Conservation (phyloP, 2,888 invertebrate genomes). For the Encarsia formosa region DNA sequence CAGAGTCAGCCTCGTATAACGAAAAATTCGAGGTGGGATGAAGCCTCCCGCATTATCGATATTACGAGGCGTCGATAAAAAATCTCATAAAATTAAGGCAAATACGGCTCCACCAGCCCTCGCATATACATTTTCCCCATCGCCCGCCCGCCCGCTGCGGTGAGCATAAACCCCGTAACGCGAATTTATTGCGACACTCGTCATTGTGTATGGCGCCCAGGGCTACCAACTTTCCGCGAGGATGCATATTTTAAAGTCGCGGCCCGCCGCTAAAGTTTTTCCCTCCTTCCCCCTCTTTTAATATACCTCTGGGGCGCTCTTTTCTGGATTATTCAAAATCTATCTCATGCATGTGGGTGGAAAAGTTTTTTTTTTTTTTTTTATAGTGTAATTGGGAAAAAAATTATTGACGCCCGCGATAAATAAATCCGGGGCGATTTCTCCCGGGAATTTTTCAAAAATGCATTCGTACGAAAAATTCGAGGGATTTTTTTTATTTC, state of each 20-base stretch:
- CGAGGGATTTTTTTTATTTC: no score
- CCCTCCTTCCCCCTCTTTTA: conserved; percentile 13
- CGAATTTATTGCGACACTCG: conserved; percentile 21
- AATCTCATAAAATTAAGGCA: conserved; percentile 51
- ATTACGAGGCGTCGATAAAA: conserved; percentile 51
- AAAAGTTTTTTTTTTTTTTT: no score
- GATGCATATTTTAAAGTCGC: conserved; percentile 10
- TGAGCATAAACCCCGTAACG: not conserved
- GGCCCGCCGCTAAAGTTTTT: conserved; percentile 6
- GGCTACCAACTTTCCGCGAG: conserved; percentile 4
- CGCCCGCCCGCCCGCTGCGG: not conserved
- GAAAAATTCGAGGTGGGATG: no score
- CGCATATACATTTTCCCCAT: no score
- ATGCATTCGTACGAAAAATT: no score
- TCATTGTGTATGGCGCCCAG: conserved; percentile 9
- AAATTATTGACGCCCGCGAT: no score
- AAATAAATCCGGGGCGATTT: no score
- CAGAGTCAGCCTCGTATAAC: no score
- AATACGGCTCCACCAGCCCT: conserved; percentile 26
- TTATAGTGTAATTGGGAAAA: no score
- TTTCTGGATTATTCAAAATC: conserved; percentile 13
- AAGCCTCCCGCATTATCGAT: conserved; percentile 49
- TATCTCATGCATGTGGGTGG: not conserved
- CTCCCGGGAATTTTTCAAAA: conserved; percentile 45
- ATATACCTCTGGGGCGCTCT: not conserved